Evolutionary conservation across 1,140 invertebrate genomes (phyloP), one percentile per base, ranked within the genome.

Genomic region (Anastatus disparis): DNA sequence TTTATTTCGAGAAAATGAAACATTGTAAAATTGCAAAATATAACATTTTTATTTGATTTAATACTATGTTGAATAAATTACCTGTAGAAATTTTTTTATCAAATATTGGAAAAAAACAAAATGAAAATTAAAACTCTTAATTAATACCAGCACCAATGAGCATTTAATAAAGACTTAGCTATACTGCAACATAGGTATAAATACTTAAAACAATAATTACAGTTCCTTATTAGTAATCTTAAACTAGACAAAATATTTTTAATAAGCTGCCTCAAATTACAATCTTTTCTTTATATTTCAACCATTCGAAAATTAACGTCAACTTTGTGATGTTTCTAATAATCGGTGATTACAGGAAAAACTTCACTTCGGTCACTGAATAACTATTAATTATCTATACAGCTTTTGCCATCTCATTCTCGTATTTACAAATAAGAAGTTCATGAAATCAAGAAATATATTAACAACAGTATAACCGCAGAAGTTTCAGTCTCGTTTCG

Each of bases 131-230:
- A 70, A 65, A 46, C 70, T 46, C 65, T 50, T 69, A 73, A 73
- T 79, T 75, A 80, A 78, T 76, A 82, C 81, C 81, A 84, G 81
- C 82, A 84, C 82, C 82, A 82, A 83, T 82, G 79, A 84, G 77
- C 77, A 82, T 84, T 82, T 81, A 81, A 84, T 82, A 71, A 80
- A 75, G 73, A 81, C 76, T 81, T 78, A 76, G 27, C 35, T 64
- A 75, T 50, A 77, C 61, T 77, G 75, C 75, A 78, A 80, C 74
- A 74, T 78, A 79, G 55, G 61, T 81, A 78, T 78, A 81, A 81
- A 81, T 79, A 78, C 44, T 69, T 74, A 67, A 77, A 76, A 74
- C 67, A 77, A 77, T 77, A 76, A 74, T 81, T 76, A 78, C 73
- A 79, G 78, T 76, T 76, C 73, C 71, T 75, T 53, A 62, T 52